Evolutionary conservation across 2,113 vertebrate species (phyloP), one percentile per base, ranked within the genome.

Genomic region (Oenanthe melanoleuca): DNA sequence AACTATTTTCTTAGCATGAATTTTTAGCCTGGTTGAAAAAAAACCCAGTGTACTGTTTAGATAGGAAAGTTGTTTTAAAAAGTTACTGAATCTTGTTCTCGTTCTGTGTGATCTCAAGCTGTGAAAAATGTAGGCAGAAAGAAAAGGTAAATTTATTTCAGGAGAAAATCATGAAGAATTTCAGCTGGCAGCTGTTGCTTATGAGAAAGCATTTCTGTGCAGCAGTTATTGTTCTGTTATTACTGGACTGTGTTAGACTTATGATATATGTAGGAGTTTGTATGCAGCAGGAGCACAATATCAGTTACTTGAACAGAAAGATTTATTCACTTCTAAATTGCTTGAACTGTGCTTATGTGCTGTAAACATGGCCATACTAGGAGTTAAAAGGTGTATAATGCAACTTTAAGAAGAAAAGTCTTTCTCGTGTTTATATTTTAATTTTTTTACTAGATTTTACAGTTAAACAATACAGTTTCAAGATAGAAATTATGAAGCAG

Each of bases 111-210:
- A 77, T 96, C 97, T 47, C n/a, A 92, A 91, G 79, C 93, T 94
- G 66, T 93, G 85, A 97, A 96, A 94, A 96, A 93, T 61, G 81
- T 77, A 96, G 74, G 44, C 65, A 95, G 73, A 96, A 94, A 84
- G 31, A 75, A 89, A 95, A 92, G 17, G 50, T 57, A 89, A 80
- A 96, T 96, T 96, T 96, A 75, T 88, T 93, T 91, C 49, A 89
- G 94, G 70, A 95, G 57, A 92, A 84, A 97, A 96, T 90, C 7
- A 8, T 49, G 72, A 93, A 90, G 78, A 95, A 88, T 94, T 92
- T 96, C 91, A 94, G 59, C 69, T 96, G 86, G 77, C 28, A 44
- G 60, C 12, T 74, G 44, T 78, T 94, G 34, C 23, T 88, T 92
- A 40, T 50, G 19, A 86, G 15, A 92, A 84, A 64, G 24, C 3